phyloP scores from a whole-genome alignment of 1,140 invertebrate genomes.

The Drosophila kurseongensis region DNA sequence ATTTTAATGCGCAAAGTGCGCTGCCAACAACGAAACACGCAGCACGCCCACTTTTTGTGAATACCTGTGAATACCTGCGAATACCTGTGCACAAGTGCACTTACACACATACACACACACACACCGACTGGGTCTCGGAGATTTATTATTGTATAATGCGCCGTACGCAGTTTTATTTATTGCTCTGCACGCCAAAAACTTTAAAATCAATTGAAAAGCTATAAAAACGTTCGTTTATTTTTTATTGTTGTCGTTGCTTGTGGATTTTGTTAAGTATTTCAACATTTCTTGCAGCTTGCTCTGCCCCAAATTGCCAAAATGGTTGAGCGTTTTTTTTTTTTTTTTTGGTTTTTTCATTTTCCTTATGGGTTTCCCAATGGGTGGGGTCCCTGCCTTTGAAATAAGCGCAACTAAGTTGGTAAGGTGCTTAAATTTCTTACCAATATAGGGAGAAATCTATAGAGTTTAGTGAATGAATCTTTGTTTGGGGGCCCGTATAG shows the following conservation, averaged over 20 bases:
- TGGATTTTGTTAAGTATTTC: conserved; percentile 77
- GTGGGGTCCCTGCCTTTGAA: conserved; percentile 56
- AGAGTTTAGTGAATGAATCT: conserved; percentile 17
- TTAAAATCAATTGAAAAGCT: conserved; percentile 79
- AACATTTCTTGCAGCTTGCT: conserved; percentile 71
- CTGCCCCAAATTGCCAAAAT: conserved; percentile 78
- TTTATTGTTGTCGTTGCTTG: conserved; percentile 71
- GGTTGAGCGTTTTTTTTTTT: conserved; percentile 38
- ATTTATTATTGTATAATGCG: conserved; percentile 81
- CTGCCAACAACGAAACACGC: conserved; percentile 68
- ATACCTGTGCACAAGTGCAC: conserved; percentile 3
- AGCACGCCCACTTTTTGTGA: conserved; percentile 74
- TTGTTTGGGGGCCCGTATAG: conserved; percentile 6
- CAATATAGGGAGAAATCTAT: conserved; percentile 23
- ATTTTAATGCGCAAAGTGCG: conserved; percentile 79
- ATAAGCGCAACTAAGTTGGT: conserved; percentile 8
- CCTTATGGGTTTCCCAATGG: conserved; percentile 60
- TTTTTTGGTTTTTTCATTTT: conserved; percentile 21
- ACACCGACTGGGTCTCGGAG: conserved; percentile 45
- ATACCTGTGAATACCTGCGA: conserved; percentile 23
- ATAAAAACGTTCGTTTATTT: conserved; percentile 80
- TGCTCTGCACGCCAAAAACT: conserved; percentile 67
- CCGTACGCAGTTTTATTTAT: conserved; percentile 76
- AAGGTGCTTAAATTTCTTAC: conserved; percentile 1
- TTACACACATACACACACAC: conserved; percentile 8